Conservation (phyloP, 92 coral and sea anemone species). For the Palythoa grandiflora region DNA sequence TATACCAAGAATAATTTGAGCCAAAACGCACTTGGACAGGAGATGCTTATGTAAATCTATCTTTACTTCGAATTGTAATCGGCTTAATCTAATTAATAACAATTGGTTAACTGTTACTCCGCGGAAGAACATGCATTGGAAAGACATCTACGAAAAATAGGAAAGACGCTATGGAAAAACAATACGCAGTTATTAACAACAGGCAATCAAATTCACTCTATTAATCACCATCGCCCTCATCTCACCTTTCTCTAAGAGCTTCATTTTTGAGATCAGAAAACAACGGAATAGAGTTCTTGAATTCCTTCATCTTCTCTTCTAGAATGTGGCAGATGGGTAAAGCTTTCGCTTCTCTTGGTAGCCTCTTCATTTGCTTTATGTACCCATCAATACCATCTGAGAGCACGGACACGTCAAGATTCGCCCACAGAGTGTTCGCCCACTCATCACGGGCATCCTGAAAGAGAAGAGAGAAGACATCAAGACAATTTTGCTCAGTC, state of each 20-base stretch:
- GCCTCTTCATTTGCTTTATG: constrained; percentile 88
- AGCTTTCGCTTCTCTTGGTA: constrained; percentile 96
- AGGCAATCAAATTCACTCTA: background rate
- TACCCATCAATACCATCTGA: constrained; percentile 98
- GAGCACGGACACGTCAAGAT: constrained; percentile 92
- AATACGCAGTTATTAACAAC: background rate
- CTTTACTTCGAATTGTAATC: too few relatives aligned
- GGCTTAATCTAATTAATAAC: too few relatives aligned
- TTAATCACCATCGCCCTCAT: background rate
- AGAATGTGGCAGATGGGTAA: constrained; percentile 91
- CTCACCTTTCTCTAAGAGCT: constrained; percentile 97
- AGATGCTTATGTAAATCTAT: too few relatives aligned
- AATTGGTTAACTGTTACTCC: too few relatives aligned
- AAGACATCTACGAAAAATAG: background rate
- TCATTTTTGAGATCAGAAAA: constrained; percentile 98
- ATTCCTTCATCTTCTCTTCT: constrained; percentile 99
- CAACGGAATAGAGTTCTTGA: constrained; percentile 97
- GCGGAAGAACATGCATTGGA: too few relatives aligned
- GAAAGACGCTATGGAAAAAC: background rate
- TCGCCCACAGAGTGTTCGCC: constrained; percentile 99
- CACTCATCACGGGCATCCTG: constrained; percentile 99
- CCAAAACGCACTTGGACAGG: too few relatives aligned
- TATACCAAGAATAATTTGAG: too few relatives aligned
- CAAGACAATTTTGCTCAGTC: background rate
- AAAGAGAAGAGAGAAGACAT: background rate